Percentiles rank a stretch among this genome's conserved stretches.
phyloP scores from a whole-genome alignment of 2,888 invertebrate genomes.

The Thecophora atra region DNA sequence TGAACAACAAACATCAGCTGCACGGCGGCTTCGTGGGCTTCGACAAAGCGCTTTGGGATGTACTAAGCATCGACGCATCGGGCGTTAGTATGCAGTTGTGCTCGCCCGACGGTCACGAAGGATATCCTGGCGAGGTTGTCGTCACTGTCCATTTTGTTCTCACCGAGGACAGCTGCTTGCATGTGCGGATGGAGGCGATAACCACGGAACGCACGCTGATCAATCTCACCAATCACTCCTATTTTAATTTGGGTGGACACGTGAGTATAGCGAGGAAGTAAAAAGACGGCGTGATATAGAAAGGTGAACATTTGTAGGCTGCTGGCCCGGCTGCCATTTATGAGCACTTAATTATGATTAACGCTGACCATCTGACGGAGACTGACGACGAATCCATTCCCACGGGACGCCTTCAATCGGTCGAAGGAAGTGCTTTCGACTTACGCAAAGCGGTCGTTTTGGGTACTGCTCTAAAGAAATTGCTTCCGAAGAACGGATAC shows the following conservation, averaged over 20 bases:
- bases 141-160: constrained; percentile 77
- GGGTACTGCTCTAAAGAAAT: constrained; percentile 73
- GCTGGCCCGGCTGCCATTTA: constrained; percentile 72
- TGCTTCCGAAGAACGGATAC: constrained; percentile 77
- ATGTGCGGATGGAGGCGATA: constrained; percentile 79
- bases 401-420: constrained; percentile 75
- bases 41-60: constrained; percentile 79
- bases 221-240: constrained; percentile 88
- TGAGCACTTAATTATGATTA: constrained; percentile 77
- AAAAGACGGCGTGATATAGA: too few species aligned
- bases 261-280: constrained; percentile 42
- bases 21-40: constrained; percentile 89
- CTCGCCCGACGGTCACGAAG: constrained; percentile 84
- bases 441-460: constrained; percentile 74
- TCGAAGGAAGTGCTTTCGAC: constrained; percentile 79
- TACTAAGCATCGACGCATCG: constrained; percentile 50
- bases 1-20: constrained; percentile 74
- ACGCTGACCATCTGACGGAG: constrained; percentile 80
- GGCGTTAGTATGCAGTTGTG: constrained; percentile 77
- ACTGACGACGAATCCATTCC: constrained; percentile 77
- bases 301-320: too few species aligned
- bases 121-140: constrained; percentile 86
- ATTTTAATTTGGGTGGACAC: constrained; percentile 94
- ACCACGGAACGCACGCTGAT: constrained; percentile 83
- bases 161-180: constrained; percentile 77